phyloP scores from a whole-genome alignment of 2,113 vertebrate species.

The Paedocypris sp. region DNA sequence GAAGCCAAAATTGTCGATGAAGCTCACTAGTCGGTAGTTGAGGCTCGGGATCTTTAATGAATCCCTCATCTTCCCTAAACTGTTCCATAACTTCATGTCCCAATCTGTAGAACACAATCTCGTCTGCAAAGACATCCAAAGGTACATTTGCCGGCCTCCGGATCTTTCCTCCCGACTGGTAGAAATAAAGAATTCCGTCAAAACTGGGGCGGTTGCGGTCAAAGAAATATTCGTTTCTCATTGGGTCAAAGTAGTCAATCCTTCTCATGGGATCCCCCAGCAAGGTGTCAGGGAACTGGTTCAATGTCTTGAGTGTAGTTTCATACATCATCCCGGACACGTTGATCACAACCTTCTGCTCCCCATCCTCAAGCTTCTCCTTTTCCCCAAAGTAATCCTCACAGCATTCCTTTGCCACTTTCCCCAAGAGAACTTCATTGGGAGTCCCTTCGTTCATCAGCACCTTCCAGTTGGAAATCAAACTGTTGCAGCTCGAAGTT shows the following conservation, averaged over 20 bases:
- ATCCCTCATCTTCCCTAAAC: conserved; percentile 90
- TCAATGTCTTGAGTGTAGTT: conserved; percentile 81
- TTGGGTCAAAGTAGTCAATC: conserved; percentile 86
- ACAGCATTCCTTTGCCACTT: conserved; percentile 63
- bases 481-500: conserved; percentile 65
- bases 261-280: conserved; percentile 82
- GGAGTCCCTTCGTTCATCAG: conserved; percentile 68
- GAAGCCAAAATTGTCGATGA: conserved; percentile 88
- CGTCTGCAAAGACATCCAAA: conserved; percentile 84
- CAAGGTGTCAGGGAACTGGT: conserved; percentile 83
- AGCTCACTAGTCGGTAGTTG: conserved; percentile 79
- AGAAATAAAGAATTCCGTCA: conserved; percentile 93
- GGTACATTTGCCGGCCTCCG: conserved; percentile 88
- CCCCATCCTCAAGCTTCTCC: conserved; percentile 66
- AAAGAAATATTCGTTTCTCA: conserved; percentile 96
- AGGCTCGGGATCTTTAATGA: conserved; percentile 82
- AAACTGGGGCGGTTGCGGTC: conserved; percentile 94
- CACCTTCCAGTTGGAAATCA: conserved; percentile 76
- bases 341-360: conserved; percentile 87
- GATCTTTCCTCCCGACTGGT: conserved; percentile 88
- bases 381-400: conserved; percentile 70
- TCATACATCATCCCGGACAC: conserved; percentile 88
- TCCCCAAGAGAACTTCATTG: conserved; percentile 76
- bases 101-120: conserved; percentile 90
- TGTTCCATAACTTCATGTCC: conserved; percentile 89